Percentiles rank a stretch among this genome's conserved stretches.
phyloP scores from a whole-genome alignment of 2,888 invertebrate species.

The Caradrina clavipalpis region DNA sequence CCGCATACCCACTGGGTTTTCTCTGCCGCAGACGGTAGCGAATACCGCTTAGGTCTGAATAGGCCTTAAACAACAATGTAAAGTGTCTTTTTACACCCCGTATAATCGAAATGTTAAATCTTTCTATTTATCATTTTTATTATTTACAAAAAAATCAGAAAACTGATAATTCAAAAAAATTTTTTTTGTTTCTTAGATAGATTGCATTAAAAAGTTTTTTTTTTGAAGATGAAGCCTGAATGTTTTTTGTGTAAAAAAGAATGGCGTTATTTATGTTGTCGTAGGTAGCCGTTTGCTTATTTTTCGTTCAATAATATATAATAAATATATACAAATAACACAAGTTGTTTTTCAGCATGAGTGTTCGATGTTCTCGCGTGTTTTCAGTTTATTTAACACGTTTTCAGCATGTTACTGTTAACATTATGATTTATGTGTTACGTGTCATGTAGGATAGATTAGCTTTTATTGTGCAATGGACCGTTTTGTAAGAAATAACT shows the following conservation, averaged over 20 bases:
- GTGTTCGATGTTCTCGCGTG: slow-evolving; percentile 60
- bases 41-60: too few relatives aligned
- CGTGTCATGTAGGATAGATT: slow-evolving; percentile 66
- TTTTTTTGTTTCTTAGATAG: slow-evolving; percentile 22
- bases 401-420: slow-evolving; percentile 63
- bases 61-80: too few relatives aligned
- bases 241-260: slow-evolving; percentile 43
- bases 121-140: slow-evolving; percentile 21
- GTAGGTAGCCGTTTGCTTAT: slow-evolving; percentile 68
- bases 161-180: neutral
- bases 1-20: too few relatives aligned
- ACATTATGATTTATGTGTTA: slow-evolving; percentile 66
- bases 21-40: too few relatives aligned
- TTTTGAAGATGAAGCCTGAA: slow-evolving; percentile 49
- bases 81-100: too few relatives aligned
- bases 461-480: slow-evolving; percentile 53
- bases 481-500: slow-evolving; percentile 32
- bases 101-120: slow-evolving; percentile 14
- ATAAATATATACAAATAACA: slow-evolving; percentile 41
- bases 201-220: slow-evolving; percentile 42
- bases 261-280: slow-evolving; percentile 61
- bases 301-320: slow-evolving; percentile 35
- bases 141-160: neutral
- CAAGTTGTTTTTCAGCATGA: slow-evolving; percentile 60
- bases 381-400: slow-evolving; percentile 55